Base-by-base conservation (phyloP, 2,113 vertebrate species). In the Piprites chloris region DNA sequence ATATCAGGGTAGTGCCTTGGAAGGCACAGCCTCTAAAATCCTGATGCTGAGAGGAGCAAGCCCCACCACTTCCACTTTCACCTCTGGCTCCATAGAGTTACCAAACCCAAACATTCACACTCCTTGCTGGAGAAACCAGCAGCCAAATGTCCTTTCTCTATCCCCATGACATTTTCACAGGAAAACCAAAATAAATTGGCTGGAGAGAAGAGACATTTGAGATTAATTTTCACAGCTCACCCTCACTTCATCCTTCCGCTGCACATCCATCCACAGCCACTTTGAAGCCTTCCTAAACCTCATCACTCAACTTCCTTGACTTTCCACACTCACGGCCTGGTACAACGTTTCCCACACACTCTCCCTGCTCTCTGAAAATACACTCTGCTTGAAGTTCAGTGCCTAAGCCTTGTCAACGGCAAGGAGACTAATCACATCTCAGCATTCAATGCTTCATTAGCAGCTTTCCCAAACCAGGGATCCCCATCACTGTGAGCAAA, bases 211-310 rank as follows among this genome's bases (percentile, higher is more conserved):
- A 83, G 55, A 67, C 35, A 35, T 73, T 95, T 85, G 86, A 71
- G 85, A 89, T 32, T 71, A 44, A 90, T 83, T 91, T 91, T 90
- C 63, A 50, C 65, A 80, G 75, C 39, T 93, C 82, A 69, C 41
- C 33, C 81, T 85, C 50, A 78, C 72, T 89, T 84, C 4, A 9
- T 65, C 82, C 78, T 87, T 94, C 63, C 11, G 5, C 63, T 90
- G 75, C 68, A 74, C 59, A 92, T 90, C 88, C 68, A 93, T 95
- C 62, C 76, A 78, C 85, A 92, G 83, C 30, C 83, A 93, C 88
- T 80, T 71, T 8, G 2, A 94, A 96, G 72, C 47, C 52, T 77
- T 84, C 84, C 65, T 11, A 19, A 91, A 53, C 66, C 44, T 91
- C 84, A 89, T 94, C 81, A 85, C 56, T 93, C 90, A 92, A 32